Conservation (phyloP, 2,888 invertebrate species). For the Aleiodes testaceus region DNA sequence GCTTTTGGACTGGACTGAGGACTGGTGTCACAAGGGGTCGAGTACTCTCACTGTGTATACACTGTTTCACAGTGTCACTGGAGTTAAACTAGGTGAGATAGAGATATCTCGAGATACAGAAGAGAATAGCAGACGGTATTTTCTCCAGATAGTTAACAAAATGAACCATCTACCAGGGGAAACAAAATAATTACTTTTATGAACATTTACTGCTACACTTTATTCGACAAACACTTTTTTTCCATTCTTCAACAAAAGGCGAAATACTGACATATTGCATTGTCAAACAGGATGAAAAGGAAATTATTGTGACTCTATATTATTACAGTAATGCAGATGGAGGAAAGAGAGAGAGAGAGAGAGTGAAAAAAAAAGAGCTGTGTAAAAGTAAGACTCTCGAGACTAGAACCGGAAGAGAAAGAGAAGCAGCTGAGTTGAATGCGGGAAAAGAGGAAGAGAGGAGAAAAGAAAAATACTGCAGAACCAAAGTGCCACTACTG, state of each 20-base stretch:
- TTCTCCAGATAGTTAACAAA: conserved; percentile 52
- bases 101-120: conserved; percentile 11
- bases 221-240: conserved; percentile 1
- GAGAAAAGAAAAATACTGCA: conserved; percentile 2
- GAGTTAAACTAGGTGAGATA: conserved; percentile 14
- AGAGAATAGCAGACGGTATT: not conserved
- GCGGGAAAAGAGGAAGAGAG: not conserved
- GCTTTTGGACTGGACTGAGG: conserved; percentile 35
- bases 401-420: not conserved
- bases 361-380: not conserved
- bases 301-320: not conserved
- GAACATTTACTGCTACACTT: conserved; percentile 9
- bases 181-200: conserved; percentile 9
- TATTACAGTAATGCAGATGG: not conserved
- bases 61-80: conserved; percentile 12
- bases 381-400: not conserved
- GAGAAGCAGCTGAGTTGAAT: not conserved
- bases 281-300: not conserved
- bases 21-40: conserved; percentile 37
- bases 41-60: not conserved
- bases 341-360: too few relatives aligned
- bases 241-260: not conserved
- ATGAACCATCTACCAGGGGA: conserved; percentile 49
- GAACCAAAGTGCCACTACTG: not conserved
- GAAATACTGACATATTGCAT: not conserved